A percentile compares a stretch with the other conserved stretches of the same genome.
Conservation (phyloP, 2,113 vertebrate species). For the Onychostoma macrolepis region DNA sequence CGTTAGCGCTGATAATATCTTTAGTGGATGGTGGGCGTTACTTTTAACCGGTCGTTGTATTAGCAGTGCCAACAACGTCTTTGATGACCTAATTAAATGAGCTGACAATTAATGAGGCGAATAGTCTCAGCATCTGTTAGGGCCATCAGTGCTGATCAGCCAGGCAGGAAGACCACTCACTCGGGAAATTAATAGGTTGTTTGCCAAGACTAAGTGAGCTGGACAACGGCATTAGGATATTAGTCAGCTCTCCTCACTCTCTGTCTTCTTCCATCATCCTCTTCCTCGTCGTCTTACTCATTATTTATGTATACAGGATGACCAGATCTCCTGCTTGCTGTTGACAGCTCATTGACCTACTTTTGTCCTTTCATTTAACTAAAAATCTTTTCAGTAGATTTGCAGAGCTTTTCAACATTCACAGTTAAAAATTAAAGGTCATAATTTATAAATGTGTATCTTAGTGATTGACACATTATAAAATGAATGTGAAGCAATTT, state of each 20-base stretch:
- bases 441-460: neutral
- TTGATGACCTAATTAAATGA: constrained; percentile 45
- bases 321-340: neutral
- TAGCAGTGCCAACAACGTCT: constrained; percentile 29
- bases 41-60: constrained; percentile 4
- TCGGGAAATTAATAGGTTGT: constrained; percentile 63
- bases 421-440: neutral
- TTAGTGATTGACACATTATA: neutral
- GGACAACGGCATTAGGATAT: constrained; percentile 53
- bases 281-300: constrained; percentile 15
- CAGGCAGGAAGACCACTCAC: constrained; percentile 46
- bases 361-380: constrained; percentile 15
- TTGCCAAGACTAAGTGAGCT: constrained; percentile 69
- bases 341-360: constrained; percentile 5
- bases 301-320: neutral
- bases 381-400: neutral
- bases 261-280: constrained; percentile 28
- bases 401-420: constrained; percentile 5
- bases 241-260: constrained; percentile 34
- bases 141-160: constrained; percentile 37
- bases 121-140: constrained; percentile 33
- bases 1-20: neutral
- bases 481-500: neutral
- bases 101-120: constrained; percentile 42
- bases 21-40: neutral